Conservation (phyloP, 2,797 vertebrate species). For the Danio aesculapii region DNA sequence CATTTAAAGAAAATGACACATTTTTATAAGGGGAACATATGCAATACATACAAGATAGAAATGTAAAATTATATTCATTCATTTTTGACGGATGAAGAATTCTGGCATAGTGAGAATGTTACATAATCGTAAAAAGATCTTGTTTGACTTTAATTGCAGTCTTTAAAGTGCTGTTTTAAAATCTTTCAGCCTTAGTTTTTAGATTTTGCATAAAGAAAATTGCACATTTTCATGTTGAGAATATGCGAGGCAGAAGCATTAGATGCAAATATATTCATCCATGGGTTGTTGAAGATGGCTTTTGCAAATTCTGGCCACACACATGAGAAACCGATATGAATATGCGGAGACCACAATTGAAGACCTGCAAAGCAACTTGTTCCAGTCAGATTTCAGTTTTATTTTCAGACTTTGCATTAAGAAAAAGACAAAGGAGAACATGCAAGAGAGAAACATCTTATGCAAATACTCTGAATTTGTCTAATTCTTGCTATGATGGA, state of each 20-base stretch:
- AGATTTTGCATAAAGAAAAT: neutral
- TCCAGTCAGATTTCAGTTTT: neutral
- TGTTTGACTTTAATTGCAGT: neutral
- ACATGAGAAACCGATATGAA: slow-evolving; percentile 68
- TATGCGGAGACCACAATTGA: too few species aligned
- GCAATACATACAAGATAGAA: slow-evolving; percentile 53
- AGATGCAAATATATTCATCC: slow-evolving; percentile 57
- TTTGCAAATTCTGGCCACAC: slow-evolving; percentile 89
- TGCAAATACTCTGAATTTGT: too few species aligned
- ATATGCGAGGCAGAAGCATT: slow-evolving; percentile 59
- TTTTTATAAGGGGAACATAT: slow-evolving; percentile 37
- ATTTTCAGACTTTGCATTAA: neutral
- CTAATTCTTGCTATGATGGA: too few species aligned
- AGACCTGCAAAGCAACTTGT: neutral
- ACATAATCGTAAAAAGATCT: slow-evolving; percentile 81
- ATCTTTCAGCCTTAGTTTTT: neutral
- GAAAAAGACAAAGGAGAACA: neutral
- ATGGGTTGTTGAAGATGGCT: slow-evolving; percentile 83
- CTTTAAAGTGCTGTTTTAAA: neutral
- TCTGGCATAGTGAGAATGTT: slow-evolving; percentile 83
- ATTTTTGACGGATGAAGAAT: slow-evolving; percentile 61
- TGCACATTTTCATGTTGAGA: slow-evolving; percentile 8
- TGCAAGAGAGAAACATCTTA: too few species aligned
- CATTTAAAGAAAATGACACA: neutral
- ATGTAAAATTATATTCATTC: slow-evolving; percentile 60